Base-by-base conservation (phyloP, 1,140 invertebrate species). In the Lepidurus arcticus region DNA sequence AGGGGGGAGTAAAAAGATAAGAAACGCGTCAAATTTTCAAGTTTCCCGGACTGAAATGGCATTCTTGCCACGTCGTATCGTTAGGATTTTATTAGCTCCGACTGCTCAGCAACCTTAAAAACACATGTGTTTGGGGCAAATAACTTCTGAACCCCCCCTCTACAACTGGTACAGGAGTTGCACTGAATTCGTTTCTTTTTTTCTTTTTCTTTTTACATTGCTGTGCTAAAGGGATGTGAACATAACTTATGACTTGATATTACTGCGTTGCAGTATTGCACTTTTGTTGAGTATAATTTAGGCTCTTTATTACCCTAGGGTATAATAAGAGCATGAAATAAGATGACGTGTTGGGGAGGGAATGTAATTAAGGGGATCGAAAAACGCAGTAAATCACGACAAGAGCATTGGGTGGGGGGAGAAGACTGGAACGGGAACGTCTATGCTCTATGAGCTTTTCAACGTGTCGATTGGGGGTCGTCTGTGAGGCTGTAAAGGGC, bases 41-140 rank as follows among this genome's bases (percentile, higher is more conserved):
- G 6, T 13, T 65, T 21, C 21, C 53, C 53, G 16, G 16, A 21
- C 53, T 65, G 53, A 65, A 65, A 65, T 65, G 13, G 53, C 53
- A 65, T 65, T 65, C 53, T 65, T 65, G 53, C 53, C 53, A 65
- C 53, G 21, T 65, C 53, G 53, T 65, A 65, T 65, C 53, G 53
- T 65, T 65, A 7, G n/a, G 16, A 65, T 65, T 65, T 65, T 65
- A 65, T 65, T 9, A 65, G 53, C 53, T 4, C 53, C 2, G 34
- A 34, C 34, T 9, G 7, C n/a, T 65, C 53, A 65, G 53, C 53
- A 65, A 34, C 34, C 3, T 34, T 34, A 34, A 65, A 65, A 65
- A 16, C 53, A 65, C 53, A 65, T 65, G 53, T 65, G 53, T 34
- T 34, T 65, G 53, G 21, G 8, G 13, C 1, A 65, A 65, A 9